Evolutionary conservation across 2,888 invertebrate species (phyloP), one percentile per base, ranked within the genome.

Genomic region (Apeira syringaria): DNA sequence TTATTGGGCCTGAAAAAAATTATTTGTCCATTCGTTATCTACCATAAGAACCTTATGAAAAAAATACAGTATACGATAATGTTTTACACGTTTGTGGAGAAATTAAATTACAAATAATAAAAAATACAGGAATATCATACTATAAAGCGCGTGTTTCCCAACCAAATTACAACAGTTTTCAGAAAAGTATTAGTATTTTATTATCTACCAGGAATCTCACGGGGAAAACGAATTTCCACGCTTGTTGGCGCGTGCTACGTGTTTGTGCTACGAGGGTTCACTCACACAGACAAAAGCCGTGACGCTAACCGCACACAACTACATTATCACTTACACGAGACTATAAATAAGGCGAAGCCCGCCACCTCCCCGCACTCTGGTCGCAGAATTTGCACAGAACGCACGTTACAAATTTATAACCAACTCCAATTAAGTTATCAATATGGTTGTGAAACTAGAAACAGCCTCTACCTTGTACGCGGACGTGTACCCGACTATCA

Each of bases 391-490:
- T 67, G 47, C 38, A 48, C 61, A 64, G 76, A 73, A 61, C 66
- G 59, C 68, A 71, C 61, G 68, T 59, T 50, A 42, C 39, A 43
- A 57, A 52, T 53, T 26, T 9, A 38, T 53, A 46, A 50, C 51
- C 56, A 58, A 56, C 32, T 39, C 22, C 1, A 17, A 11, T 32
- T 47, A 51, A 36, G 39, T 55, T 54, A 43, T 50, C 51, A 69
- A 59, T 51, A 82, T 82, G 82, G 82, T 82, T 63, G 79, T 81
- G 56, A 82, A 82, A 79, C 71, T 82, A 70, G 78, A 80, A 77
- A 69, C 74, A 36, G 70, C 78, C 47, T 56, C 78, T 43, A 59
- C 77, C 45, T 55, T 81, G 56, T 80, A 77, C 74, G 74, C 79
- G 8, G 75, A 78, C 54, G 77, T 71, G 32, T 81, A 78, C 59